Evolutionary conservation across 2,888 invertebrate species (phyloP).

Genomic region (Cephus nigrinus): DNA sequence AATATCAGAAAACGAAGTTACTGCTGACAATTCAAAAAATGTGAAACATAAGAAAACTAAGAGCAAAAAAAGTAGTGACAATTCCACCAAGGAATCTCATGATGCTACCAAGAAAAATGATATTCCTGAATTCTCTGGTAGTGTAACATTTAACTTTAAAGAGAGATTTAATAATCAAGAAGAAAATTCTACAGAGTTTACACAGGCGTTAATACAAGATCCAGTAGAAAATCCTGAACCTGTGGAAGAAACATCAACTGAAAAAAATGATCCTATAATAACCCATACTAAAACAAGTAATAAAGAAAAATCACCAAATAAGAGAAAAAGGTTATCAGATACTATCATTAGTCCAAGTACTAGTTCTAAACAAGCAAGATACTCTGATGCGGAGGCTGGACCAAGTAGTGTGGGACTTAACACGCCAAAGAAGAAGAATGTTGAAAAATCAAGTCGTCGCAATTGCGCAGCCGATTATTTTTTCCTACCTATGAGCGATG

Average conservation of each 20-base stretch:
- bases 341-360: neutral
- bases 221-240: neutral
- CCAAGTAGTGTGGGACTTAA: neutral
- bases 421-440: neutral
- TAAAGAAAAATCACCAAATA: conserved; percentile 7
- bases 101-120: neutral
- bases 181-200: neutral
- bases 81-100: neutral
- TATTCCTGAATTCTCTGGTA: neutral
- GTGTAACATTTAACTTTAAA: neutral
- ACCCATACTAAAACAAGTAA: neutral
- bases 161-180: neutral
- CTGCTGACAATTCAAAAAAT: neutral
- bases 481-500: conserved; percentile 54
- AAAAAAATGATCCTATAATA: neutral
- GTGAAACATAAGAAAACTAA: neutral
- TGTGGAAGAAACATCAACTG: neutral
- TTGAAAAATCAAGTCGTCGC: conserved; percentile 19
- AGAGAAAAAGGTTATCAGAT: conserved; percentile 10
- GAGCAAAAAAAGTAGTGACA: neutral
- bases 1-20: conserved; percentile 11
- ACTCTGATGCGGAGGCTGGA: neutral
- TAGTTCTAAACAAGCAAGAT: neutral
- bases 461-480: conserved; percentile 35
- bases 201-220: neutral